These are phyloP conservation scores for Mystacornis crossleyi DNA, from an alignment of 2,113 vertebrate species.

Conservation along the genomic window DNA sequence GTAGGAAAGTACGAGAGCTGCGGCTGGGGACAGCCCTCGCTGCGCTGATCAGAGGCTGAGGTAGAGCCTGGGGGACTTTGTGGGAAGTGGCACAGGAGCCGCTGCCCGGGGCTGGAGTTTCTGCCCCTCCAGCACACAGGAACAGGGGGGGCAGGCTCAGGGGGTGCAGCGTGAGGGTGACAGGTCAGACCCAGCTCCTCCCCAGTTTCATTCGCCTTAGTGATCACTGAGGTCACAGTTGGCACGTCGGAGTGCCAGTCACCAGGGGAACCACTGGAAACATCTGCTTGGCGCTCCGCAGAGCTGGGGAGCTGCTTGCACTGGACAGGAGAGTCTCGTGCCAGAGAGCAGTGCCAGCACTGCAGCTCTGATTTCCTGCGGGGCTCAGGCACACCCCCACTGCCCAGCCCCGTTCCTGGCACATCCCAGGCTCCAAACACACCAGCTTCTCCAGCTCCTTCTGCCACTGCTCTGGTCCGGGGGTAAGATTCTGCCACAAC, in stretches of 20 bases:
- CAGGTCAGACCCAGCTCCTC: not conserved
- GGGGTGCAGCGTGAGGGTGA: not conserved
- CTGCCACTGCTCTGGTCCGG: not conserved
- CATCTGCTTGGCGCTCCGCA: not conserved
- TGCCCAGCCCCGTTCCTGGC: not conserved
- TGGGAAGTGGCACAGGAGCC: not conserved
- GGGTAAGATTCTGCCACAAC: not conserved
- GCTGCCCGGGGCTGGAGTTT: not conserved
- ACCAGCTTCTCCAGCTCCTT: not conserved
- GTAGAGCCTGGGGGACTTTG: accelerated
- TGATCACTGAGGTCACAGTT: constrained; percentile 43
- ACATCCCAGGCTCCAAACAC: not conserved
- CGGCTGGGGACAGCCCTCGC: not conserved
- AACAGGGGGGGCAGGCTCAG: not conserved
- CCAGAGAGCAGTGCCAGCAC: not conserved
- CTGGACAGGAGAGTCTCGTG: not conserved
- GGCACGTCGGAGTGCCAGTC: constrained; percentile 1
- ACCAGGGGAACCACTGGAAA: constrained; percentile 34
- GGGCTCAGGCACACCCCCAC: not conserved
- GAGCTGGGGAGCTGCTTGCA: not conserved
- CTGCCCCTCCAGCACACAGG: no score
- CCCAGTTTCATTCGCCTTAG: not conserved
- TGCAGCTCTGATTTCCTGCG: not conserved
- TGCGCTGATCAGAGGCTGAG: not conserved
- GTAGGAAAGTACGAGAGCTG: not conserved